Conservation (phyloP, 2,888 invertebrate species). For the Salpingus planirostris region DNA sequence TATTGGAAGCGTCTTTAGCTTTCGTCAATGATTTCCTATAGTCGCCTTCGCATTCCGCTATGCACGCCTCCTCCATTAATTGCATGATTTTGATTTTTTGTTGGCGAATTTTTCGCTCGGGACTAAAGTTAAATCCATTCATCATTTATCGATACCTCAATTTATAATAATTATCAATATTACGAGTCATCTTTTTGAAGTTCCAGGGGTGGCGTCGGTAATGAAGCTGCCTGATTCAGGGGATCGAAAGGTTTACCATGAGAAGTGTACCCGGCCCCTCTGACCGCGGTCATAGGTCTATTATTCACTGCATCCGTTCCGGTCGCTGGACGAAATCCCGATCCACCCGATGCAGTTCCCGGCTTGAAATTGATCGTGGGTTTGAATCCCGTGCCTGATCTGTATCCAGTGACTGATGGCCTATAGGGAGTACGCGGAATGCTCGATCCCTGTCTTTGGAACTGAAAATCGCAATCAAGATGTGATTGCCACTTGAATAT, state of each 20-base stretch:
- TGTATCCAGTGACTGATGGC: conserved; percentile 26
- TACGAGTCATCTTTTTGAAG: conserved; percentile 74
- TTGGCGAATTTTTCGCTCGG: conserved; percentile 84
- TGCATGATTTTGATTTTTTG: conserved; percentile 84
- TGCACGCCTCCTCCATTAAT: conserved; percentile 83
- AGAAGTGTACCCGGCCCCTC: conserved; percentile 93
- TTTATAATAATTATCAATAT: not conserved
- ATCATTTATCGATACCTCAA: too few species aligned
- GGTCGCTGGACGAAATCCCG: conserved; percentile 39
- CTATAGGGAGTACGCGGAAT: conserved; percentile 28
- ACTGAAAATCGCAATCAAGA: conserved; percentile 25
- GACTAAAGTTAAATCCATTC: conserved; percentile 45
- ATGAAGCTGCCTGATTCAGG: conserved; percentile 55
- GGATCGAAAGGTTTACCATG: conserved; percentile 65
- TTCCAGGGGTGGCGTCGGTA: conserved; percentile 53
- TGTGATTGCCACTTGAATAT: not conserved
- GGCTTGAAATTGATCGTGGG: conserved; percentile 31
- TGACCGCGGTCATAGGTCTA: conserved; percentile 94
- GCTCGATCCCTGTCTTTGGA: conserved; percentile 25
- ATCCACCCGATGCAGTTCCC: conserved; percentile 33
- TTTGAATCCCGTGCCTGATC: conserved; percentile 31
- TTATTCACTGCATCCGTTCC: conserved; percentile 34
- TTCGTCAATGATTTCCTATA: conserved; percentile 67
- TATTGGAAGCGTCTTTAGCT: conserved; percentile 92
- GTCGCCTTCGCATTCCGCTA: conserved; percentile 57